Percentiles rank a stretch among this genome's conserved stretches.
phyloP scores from a whole-genome alignment of 2,113 vertebrate species.

The Atrichornis clamosus region DNA sequence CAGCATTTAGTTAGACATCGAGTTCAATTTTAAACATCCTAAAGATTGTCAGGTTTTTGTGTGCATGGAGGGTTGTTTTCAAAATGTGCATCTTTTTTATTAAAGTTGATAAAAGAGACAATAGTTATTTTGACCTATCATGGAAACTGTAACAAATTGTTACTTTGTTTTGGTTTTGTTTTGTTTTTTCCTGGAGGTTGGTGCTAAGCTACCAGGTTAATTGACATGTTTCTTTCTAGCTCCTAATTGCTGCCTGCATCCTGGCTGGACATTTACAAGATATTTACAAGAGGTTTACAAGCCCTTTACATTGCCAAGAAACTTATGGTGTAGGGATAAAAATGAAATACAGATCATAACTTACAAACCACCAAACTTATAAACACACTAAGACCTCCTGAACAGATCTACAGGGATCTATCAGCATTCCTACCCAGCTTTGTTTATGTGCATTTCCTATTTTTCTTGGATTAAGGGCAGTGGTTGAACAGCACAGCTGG shows the following conservation, averaged over 20 bases:
- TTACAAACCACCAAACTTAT: background rate
- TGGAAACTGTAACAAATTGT: background rate
- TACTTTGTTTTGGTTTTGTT: background rate
- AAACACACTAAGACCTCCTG: background rate
- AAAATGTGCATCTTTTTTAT: background rate
- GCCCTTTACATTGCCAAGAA: background rate
- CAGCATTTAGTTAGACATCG: background rate
- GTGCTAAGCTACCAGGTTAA: background rate
- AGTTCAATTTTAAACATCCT: background rate
- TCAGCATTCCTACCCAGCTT: background rate
- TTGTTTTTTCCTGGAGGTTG: background rate
- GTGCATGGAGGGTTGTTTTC: background rate
- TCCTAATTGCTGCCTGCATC: background rate
- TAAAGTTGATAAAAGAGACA: background rate
- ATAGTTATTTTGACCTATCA: background rate
- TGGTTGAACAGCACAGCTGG: background rate
- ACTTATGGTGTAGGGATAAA: background rate
- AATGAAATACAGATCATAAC: background rate
- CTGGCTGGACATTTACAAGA: background rate
- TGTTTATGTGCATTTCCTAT: background rate
- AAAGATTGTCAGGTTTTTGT: background rate
- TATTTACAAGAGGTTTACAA: background rate
- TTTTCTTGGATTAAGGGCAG: background rate
- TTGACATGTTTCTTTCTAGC: background rate
- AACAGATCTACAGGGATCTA: background rate